Percentiles rank a stretch among this genome's conserved stretches.
These are phyloP conservation scores for Eupelmus urozonus DNA, from an alignment of 2,888 invertebrate genomes.

Conservation along the genomic window DNA sequence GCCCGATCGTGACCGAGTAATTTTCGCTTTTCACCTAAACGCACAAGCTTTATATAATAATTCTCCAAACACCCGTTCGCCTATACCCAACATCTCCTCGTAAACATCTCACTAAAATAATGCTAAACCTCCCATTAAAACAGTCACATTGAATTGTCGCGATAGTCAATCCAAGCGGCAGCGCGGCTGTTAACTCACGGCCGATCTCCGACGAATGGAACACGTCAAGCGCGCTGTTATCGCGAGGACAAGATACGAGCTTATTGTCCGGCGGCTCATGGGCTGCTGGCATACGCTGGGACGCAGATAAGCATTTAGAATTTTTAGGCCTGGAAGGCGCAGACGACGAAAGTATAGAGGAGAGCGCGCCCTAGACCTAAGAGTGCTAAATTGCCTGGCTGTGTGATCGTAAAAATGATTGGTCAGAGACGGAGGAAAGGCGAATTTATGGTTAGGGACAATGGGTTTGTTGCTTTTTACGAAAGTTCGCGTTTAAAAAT, in stretches of 20 bases:
- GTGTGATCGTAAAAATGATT: constrained; percentile 26
- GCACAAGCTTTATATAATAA: too few species aligned
- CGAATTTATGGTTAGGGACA: constrained; percentile 40
- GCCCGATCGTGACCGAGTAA: too few species aligned
- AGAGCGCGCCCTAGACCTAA: background rate
- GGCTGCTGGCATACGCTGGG: too few species aligned
- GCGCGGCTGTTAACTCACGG: too few species aligned
- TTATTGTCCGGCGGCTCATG: background rate
- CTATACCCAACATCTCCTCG: too few species aligned
- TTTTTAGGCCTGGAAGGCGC: too few species aligned
- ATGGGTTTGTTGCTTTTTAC: constrained; percentile 28
- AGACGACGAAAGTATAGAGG: background rate
- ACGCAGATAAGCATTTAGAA: too few species aligned
- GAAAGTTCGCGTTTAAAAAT: constrained; percentile 8
- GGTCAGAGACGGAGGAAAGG: constrained; percentile 12
- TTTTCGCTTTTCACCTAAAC: too few species aligned
- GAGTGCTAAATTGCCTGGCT: background rate
- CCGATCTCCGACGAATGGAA: background rate
- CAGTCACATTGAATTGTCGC: constrained; percentile 8
- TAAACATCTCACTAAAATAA: too few species aligned
- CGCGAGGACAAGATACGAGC: constrained; percentile 20
- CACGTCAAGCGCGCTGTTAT: background rate
- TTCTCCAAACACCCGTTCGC: too few species aligned
- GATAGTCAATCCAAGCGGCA: background rate
- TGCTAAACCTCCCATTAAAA: too few species aligned